Evolutionary conservation across 2,888 invertebrate species (phyloP).

Genomic region (Anoncus sp.): DNA sequence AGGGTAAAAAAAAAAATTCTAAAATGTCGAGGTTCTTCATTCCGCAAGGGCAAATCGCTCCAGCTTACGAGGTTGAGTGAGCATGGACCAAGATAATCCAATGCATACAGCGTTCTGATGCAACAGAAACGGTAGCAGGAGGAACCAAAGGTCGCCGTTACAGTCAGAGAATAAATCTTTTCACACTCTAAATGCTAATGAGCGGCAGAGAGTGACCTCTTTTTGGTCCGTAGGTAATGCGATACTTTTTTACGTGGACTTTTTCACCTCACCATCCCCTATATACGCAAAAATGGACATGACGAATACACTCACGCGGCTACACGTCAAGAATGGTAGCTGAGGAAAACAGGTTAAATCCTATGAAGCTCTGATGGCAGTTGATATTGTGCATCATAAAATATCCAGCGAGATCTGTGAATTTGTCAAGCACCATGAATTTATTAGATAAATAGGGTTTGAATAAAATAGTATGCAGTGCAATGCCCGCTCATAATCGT

Average conservation of each 20-base stretch:
- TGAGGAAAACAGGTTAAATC: slow-evolving; percentile 4
- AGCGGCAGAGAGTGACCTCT: slow-evolving; percentile 57
- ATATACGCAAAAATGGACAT: slow-evolving; percentile 23
- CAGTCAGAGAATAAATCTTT: slow-evolving; percentile 75
- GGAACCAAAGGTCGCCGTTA: slow-evolving; percentile 68
- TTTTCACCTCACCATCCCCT: slow-evolving; percentile 11
- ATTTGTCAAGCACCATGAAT: not conserved
- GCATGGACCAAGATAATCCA: slow-evolving; percentile 70
- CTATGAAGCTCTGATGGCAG: slow-evolving; percentile 12
- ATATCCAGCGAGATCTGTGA: slow-evolving; percentile 5
- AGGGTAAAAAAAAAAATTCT: not conserved
- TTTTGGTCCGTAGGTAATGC: slow-evolving; percentile 22
- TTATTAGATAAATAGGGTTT: not conserved
- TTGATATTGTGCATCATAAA: slow-evolving; percentile 4
- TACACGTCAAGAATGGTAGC: slow-evolving; percentile 13
- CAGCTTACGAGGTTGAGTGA: slow-evolving; percentile 21
- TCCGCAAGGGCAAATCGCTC: slow-evolving; percentile 16
- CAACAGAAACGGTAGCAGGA: slow-evolving; percentile 57
- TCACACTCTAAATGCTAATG: slow-evolving; percentile 79
- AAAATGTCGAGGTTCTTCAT: not conserved
- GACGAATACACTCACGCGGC: slow-evolving; percentile 34
- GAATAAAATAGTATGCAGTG: not conserved
- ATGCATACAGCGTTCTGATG: slow-evolving; percentile 76
- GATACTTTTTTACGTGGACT: slow-evolving; percentile 25
- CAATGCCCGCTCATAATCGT: slow-evolving; percentile 14